phyloP scores from a whole-genome alignment of 2,888 invertebrate genomes.

The Andrena chrysosceles region DNA sequence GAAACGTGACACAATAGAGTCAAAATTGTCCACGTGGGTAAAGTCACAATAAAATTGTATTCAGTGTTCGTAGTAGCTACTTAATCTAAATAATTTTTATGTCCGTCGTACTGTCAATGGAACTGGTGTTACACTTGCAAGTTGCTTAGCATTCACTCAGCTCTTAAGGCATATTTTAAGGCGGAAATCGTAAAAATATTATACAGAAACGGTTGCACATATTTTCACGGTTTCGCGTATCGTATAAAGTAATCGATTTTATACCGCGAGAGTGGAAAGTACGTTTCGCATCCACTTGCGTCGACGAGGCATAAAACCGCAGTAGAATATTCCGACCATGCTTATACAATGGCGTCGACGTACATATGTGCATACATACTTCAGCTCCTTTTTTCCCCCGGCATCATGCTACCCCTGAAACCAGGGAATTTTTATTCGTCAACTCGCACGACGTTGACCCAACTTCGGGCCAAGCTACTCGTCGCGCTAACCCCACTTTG shows the following conservation, averaged over 20 bases:
- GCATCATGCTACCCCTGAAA: conserved; percentile 14
- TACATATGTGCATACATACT: conserved; percentile 43
- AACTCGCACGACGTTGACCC: conserved; percentile 40
- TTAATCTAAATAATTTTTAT: no score
- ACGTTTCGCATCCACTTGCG: conserved; percentile 53
- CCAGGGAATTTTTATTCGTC: conserved; percentile 37
- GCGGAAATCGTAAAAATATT: conserved; percentile 36
- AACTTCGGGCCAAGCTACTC: conserved; percentile 39
- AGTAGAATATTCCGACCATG: conserved; percentile 54
- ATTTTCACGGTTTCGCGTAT: conserved; percentile 39
- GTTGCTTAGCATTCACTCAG: background rate
- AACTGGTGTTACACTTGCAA: background rate
- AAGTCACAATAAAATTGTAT: no score
- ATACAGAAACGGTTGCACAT: conserved; percentile 21
- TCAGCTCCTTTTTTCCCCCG: conserved; percentile 23
- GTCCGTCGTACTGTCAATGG: no score
- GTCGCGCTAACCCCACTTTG: conserved; percentile 38
- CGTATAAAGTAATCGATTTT: conserved; percentile 52
- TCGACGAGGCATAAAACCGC: conserved; percentile 54
- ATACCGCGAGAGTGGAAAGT: conserved; percentile 52
- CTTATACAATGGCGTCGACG: conserved; percentile 50
- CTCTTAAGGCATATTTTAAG: conserved; percentile 16
- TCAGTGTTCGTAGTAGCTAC: no score
- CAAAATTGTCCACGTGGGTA: no score
- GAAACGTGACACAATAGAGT: background rate